These are phyloP conservation scores for Creontiades dilutus DNA, from an alignment of 2,888 invertebrate species.

Conservation along the genomic window DNA sequence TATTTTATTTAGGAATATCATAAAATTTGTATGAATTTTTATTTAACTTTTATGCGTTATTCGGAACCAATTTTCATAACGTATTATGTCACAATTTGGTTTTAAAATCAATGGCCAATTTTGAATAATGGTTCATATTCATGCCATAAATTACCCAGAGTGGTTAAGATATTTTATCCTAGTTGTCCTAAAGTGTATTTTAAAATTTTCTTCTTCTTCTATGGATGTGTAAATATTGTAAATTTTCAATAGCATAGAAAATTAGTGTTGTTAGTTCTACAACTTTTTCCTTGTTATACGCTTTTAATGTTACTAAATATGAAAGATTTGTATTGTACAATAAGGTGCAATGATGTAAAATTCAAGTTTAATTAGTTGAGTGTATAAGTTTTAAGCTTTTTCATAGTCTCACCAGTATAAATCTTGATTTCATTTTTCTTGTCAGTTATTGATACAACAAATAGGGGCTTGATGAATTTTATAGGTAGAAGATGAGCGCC, in stretches of 20 bases:
- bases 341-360: background rate
- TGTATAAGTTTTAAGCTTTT: constrained; percentile 4
- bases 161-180: constrained; percentile 9
- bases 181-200: background rate
- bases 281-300: background rate
- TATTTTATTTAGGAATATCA: background rate
- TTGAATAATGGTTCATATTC: background rate
- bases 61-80: background rate
- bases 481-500: no score
- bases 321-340: background rate
- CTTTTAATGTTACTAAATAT: background rate
- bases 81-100: background rate
- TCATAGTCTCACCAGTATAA: background rate
- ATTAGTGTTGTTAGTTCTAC: background rate
- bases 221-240: constrained; percentile 23
- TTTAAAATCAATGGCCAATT: background rate
- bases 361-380: background rate
- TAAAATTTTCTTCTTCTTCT: constrained; percentile 25
- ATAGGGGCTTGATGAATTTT: no score
- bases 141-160: background rate
- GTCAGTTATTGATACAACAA: no score
- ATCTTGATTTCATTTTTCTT: no score
- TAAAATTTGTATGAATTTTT: no score
- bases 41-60: background rate
- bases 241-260: background rate